Evolutionary conservation across 2,888 invertebrate genomes (phyloP), one percentile per base, ranked within the genome.

Genomic region (Dascillus cervinus): DNA sequence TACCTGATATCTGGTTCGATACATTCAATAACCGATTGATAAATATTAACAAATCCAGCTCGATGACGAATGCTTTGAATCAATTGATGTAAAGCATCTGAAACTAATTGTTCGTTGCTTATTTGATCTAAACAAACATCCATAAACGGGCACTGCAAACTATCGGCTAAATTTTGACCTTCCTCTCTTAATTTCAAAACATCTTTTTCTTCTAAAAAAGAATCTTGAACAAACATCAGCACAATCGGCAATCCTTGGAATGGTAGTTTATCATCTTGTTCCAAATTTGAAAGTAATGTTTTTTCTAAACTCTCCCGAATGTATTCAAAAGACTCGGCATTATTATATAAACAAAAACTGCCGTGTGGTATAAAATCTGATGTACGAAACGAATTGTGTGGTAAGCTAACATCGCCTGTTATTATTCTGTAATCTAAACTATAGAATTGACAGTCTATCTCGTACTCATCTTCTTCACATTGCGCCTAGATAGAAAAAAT

Each of bases 311-410:
- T 90, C 35, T 86, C 85, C 47, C 89, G 75, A 28, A 96, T 82
- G 60, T 89, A 94, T 56, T 94, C 91, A 55, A 95, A 86, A 0
- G 91, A 86, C 53, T 88, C 85, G 49, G 85, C 84, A 54, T 91
- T 89, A 53, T 90, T 87, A 64, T 87, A 96, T 11, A 88, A 84
- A 64, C 88, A 88, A 64, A 86, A 85, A 52, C 86, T 66, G 82
- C 92, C 92, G 61, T 92, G 89, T 14, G 92, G 90, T 55, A 82
- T 79, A 60, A 91, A 91, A 63, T 90, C 87, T 29, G 85, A 78
- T 14, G 85, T 82, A 51, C 80, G 75, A 55, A 89, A 82, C 26
- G 85, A 81, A 62, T 90, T 89, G 24, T 82, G 78, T 14, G 80
- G 80, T 53, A 82, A 71, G 53, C 75, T 76, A 50, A 86, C 84